Percentiles rank a stretch among this genome's conserved stretches.
These are phyloP conservation scores for Caenorhabditis plicata DNA, from an alignment of 2,888 invertebrate species.

Conservation along the genomic window DNA sequence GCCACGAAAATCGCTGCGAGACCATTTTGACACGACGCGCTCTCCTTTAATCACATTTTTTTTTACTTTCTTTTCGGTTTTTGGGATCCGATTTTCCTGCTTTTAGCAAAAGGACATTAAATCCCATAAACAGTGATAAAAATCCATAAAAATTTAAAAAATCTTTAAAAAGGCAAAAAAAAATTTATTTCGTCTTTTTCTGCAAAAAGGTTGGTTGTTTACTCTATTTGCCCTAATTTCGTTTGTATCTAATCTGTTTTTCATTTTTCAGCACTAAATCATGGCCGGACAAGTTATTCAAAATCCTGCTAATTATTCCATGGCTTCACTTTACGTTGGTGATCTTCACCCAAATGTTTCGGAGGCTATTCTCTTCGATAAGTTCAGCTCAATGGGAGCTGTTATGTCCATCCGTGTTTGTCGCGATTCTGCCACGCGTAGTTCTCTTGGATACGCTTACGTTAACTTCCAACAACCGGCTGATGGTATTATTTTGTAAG, in stretches of 20 bases:
- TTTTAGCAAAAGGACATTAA: conserved; percentile 36
- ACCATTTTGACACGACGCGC: conserved; percentile 7
- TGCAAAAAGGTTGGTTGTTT: not conserved
- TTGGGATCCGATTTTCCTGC: conserved; percentile 39
- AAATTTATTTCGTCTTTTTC: conserved; percentile 23
- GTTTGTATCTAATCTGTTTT: not conserved
- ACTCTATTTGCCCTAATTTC: not conserved
- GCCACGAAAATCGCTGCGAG: conserved; percentile 18
- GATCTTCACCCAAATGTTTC: conserved; percentile 96
- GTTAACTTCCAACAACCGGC: conserved; percentile 99
- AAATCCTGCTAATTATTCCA: conserved; percentile 67
- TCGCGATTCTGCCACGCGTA: conserved; percentile 92
- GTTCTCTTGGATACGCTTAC: conserved; percentile 97
- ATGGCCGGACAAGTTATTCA: conserved; percentile 20
- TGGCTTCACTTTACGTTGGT: conserved; percentile 98
- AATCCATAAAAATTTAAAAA: conserved; percentile 39
- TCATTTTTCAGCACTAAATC: not conserved
- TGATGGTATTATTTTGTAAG: conserved; percentile 78
- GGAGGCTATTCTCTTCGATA: conserved; percentile 97
- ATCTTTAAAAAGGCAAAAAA: conserved; percentile 29
- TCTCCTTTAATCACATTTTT: conserved; percentile 31
- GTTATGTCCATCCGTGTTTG: conserved; percentile 98
- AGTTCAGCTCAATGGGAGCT: conserved; percentile 97
- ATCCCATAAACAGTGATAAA: conserved; percentile 32
- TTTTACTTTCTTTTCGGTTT: conserved; percentile 36